A percentile compares a stretch with the other conserved stretches of the same genome.
phyloP scores from a whole-genome alignment of 2,888 invertebrate species.

The Criorhina ranunculi region DNA sequence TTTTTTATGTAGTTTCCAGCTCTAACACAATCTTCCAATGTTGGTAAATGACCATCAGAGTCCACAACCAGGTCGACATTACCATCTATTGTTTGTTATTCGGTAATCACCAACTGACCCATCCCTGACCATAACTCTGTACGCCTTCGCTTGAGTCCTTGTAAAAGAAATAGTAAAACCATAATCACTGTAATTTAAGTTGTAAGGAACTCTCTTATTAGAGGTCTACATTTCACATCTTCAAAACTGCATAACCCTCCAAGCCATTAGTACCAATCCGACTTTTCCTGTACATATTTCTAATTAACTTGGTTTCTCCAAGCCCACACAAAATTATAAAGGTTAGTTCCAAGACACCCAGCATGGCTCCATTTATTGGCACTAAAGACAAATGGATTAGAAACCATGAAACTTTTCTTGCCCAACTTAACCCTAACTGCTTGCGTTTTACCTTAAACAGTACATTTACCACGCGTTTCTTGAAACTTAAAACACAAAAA shows the following conservation, averaged over 20 bases:
- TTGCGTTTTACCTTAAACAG: slow-evolving; percentile 17
- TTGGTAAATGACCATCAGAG: too few species aligned
- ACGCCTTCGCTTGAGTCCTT: too few species aligned
- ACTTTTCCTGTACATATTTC: slow-evolving; percentile 3
- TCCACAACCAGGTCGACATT: too few species aligned
- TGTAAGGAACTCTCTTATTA: neutral
- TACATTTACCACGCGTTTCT: slow-evolving; percentile 25
- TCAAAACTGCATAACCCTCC: neutral
- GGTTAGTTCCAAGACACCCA: slow-evolving; percentile 5
- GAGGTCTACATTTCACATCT: neutral
- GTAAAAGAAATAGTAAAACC: too few species aligned
- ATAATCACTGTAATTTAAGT: too few species aligned
- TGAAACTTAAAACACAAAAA: slow-evolving; percentile 13
- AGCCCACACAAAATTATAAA: neutral
- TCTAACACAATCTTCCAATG: too few species aligned
- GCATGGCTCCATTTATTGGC: slow-evolving; percentile 35
- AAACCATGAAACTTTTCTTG: slow-evolving; percentile 35
- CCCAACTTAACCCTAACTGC: slow-evolving; percentile 31
- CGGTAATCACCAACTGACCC: too few species aligned
- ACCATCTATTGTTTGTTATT: too few species aligned
- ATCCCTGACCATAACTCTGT: too few species aligned
- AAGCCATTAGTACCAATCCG: neutral
- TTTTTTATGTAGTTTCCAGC: too few species aligned
- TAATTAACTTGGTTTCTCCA: slow-evolving; percentile 27
- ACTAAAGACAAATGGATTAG: slow-evolving; percentile 41